Percentiles rank a stretch among this genome's conserved stretches.
These are phyloP conservation scores for Puma concolor DNA, from an alignment of 2,113 vertebrate genomes.

Conservation along the genomic window DNA sequence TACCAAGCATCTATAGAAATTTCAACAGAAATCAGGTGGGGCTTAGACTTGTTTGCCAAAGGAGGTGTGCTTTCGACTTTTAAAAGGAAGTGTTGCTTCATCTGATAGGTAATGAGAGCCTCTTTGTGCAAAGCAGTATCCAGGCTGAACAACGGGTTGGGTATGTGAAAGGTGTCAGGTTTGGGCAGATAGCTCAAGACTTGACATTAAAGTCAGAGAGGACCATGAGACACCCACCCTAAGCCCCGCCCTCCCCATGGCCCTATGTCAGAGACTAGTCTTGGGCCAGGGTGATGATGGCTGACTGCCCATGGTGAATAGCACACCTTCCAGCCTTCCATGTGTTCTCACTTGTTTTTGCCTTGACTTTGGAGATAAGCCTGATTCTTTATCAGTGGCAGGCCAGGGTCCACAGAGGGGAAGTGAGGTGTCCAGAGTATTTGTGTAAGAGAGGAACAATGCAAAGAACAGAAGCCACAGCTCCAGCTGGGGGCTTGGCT, in stretches of 20 bases:
- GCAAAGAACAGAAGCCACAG: not conserved
- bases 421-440: not conserved
- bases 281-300: fast-evolving
- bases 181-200: not conserved
- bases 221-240: not conserved
- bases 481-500: not conserved
- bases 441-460: not conserved
- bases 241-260: fast-evolving
- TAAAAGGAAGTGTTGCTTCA: not conserved
- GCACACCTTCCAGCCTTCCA: fast-evolving
- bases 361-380: not conserved
- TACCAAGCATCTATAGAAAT: not conserved
- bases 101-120: not conserved
- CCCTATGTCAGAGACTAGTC: not conserved
- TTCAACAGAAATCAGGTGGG: not conserved
- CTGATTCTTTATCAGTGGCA: not conserved
- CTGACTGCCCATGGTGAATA: not conserved
- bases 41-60: not conserved
- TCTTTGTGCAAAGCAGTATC: not conserved
- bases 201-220: not conserved
- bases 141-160: not conserved
- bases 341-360: not conserved
- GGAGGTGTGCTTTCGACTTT: not conserved
- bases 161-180: not conserved
- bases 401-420: not conserved